These are phyloP conservation scores for Hetaerina americana DNA, from an alignment of 1,140 invertebrate genomes.

Conservation along the genomic window DNA sequence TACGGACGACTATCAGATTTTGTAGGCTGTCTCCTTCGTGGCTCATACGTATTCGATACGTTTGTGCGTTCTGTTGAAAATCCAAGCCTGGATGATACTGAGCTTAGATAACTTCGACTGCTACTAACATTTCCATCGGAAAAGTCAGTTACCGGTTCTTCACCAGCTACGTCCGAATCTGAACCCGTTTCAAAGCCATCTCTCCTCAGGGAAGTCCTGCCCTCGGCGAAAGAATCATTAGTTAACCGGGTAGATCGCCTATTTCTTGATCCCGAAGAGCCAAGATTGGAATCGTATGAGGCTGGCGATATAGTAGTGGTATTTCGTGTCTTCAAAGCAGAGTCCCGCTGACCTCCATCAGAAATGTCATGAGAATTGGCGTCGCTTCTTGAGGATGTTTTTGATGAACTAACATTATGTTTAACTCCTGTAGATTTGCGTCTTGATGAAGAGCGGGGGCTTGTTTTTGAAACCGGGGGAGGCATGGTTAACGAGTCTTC, in stretches of 20 bases:
- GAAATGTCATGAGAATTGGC: background rate
- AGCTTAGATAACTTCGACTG: background rate
- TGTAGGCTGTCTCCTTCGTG: background rate
- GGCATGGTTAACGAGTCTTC: conserved; percentile 10
- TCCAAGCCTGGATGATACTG: background rate
- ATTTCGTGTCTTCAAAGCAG: background rate
- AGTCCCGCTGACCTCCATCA: background rate
- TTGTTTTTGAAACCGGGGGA: conserved; percentile 8
- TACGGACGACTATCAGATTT: background rate
- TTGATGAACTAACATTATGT: background rate
- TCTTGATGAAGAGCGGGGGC: background rate
- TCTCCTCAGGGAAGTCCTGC: background rate
- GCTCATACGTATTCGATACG: background rate
- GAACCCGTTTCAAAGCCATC: conserved; percentile 46
- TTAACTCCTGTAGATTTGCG: background rate
- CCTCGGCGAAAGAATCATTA: background rate
- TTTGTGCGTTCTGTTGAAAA: background rate
- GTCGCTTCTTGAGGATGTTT: background rate
- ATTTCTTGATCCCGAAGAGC: background rate
- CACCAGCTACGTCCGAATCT: conserved; percentile 32
- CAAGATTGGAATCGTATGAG: background rate
- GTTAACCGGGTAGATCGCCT: background rate
- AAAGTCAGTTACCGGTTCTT: conserved; percentile 3
- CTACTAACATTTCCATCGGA: background rate
- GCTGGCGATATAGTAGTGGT: background rate